Conservation (phyloP, 92 coral and sea anemone genomes). For the Parazoanthus atlanticus region DNA sequence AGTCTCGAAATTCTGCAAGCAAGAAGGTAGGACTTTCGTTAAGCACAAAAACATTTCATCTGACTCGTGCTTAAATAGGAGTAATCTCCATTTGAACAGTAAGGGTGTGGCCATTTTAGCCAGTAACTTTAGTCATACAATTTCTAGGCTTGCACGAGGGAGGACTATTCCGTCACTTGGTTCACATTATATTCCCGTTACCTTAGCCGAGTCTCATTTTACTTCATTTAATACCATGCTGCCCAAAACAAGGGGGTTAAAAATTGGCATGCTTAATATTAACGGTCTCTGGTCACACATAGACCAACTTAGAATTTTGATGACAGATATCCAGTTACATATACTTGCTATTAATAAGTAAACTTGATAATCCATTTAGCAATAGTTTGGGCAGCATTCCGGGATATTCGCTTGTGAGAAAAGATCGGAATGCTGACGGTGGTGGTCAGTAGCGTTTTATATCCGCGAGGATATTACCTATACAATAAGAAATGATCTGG, state of each 20-base stretch:
- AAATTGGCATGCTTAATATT: constrained; percentile 44
- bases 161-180: constrained; percentile 1
- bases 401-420: constrained; percentile 39
- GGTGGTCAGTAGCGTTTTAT: constrained; percentile 33
- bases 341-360: constrained; percentile 46
- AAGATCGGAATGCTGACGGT: constrained; percentile 38
- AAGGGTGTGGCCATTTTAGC: constrained; percentile 29
- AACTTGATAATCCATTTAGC: constrained; percentile 31
- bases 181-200: constrained; percentile 11
- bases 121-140: constrained; percentile 20
- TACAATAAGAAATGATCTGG: constrained; percentile 32
- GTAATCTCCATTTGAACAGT: constrained; percentile 31
- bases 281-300: constrained; percentile 34
- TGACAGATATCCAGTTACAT: constrained; percentile 28
- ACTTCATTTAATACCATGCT: constrained; percentile 10
- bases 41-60: constrained; percentile 34
- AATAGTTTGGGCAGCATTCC: constrained; percentile 34
- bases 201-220: constrained; percentile 4
- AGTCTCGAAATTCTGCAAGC: neutral
- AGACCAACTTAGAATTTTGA: constrained; percentile 41
- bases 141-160: constrained; percentile 18
- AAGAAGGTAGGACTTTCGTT: constrained; percentile 26
- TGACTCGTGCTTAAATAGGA: constrained; percentile 31
- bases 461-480: constrained; percentile 3
- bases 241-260: constrained; percentile 15